Evolutionary conservation across 2,888 invertebrate species (phyloP).

Genomic region (Tribolium freemani): DNA sequence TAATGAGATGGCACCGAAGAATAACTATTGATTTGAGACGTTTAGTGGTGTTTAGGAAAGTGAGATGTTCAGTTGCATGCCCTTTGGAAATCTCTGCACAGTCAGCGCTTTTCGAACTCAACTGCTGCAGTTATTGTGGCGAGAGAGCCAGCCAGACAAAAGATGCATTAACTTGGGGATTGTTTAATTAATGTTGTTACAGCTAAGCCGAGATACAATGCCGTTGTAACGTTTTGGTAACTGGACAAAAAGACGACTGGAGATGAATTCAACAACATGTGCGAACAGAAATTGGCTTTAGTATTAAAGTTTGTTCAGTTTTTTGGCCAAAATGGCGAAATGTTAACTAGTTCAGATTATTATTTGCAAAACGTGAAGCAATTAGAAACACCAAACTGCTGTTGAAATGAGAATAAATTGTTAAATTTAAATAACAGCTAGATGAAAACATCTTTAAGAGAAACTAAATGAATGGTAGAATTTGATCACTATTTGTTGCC

Average conservation of each 20-base stretch:
- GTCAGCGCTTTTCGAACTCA: conserved; percentile 5
- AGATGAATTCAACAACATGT: background rate
- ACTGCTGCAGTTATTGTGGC: background rate
- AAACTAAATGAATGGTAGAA: too few relatives aligned
- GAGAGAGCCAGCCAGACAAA: background rate
- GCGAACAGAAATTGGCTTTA: background rate
- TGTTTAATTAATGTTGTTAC: background rate
- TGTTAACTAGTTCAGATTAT: too few relatives aligned
- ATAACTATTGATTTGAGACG: background rate
- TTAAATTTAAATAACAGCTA: too few relatives aligned
- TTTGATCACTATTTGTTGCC: too few relatives aligned
- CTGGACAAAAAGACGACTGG: background rate
- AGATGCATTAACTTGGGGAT: background rate
- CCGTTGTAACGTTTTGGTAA: background rate
- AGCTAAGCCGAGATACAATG: background rate
- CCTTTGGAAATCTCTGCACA: background rate
- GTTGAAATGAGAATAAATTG: too few relatives aligned
- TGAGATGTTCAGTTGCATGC: background rate
- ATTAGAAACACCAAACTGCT: too few relatives aligned
- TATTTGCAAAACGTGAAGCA: too few relatives aligned
- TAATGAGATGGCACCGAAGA: background rate
- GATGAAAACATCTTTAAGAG: too few relatives aligned
- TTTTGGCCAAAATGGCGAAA: too few relatives aligned
- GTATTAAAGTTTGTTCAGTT: background rate
- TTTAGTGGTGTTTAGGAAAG: background rate